These are phyloP conservation scores for Mesitornis unicolor DNA, from an alignment of 2,113 vertebrate species.

Conservation along the genomic window DNA sequence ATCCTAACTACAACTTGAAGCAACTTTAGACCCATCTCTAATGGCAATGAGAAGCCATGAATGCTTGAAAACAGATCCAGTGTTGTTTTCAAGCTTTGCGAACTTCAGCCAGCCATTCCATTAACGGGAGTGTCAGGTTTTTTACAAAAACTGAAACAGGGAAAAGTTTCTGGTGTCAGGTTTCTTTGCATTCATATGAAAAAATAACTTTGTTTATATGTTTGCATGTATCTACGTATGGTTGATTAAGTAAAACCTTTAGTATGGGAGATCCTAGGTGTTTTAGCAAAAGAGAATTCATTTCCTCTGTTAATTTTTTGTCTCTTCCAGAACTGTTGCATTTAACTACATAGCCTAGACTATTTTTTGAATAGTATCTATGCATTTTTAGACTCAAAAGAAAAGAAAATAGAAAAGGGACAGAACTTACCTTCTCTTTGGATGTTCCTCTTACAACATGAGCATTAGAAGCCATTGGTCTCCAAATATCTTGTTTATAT, in stretches of 20 bases:
- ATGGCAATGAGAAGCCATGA: background rate
- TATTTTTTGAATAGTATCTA: background rate
- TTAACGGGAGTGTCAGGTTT: background rate
- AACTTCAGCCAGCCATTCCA: background rate
- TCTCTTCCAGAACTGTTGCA: background rate
- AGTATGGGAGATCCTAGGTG: background rate
- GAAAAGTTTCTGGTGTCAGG: background rate
- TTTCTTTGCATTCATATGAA: background rate
- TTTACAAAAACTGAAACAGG: background rate
- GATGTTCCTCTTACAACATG: background rate
- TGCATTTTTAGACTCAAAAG: background rate
- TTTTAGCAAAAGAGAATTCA: background rate
- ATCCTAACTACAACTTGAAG: background rate
- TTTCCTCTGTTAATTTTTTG: background rate
- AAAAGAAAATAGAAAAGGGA: background rate
- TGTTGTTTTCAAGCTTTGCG: background rate
- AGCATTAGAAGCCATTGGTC: background rate
- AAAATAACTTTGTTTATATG: background rate
- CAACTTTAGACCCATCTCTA: background rate
- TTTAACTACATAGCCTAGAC: background rate
- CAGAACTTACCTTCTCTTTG: background rate
- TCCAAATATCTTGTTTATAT: background rate
- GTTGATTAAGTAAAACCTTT: background rate
- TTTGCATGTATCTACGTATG: background rate
- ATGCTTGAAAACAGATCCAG: background rate